phyloP scores from a whole-genome alignment of 2,888 invertebrate species.

The Myopa testacea region DNA sequence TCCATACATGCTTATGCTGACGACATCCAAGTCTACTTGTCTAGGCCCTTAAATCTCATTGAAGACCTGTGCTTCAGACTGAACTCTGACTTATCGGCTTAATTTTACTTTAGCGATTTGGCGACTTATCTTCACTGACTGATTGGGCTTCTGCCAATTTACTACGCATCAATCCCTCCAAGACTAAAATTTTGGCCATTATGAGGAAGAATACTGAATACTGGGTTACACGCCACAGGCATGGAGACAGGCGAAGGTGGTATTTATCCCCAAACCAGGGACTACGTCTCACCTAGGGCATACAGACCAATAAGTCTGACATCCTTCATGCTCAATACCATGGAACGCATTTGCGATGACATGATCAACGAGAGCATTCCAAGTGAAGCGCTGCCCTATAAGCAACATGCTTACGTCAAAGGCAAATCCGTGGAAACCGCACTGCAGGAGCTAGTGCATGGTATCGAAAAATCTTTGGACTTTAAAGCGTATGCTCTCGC shows the following conservation, averaged over 20 bases:
- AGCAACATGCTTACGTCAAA: conserved; percentile 6
- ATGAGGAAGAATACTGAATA: too few species aligned
- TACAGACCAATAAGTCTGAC: neutral
- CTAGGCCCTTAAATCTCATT: too few species aligned
- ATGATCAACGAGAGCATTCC: conserved; percentile 1
- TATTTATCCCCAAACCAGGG: neutral
- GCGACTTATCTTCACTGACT: too few species aligned
- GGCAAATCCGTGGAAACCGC: neutral
- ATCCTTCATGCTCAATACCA: neutral
- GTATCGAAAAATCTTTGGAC: neutral
- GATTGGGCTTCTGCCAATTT: too few species aligned
- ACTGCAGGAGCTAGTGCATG: too few species aligned
- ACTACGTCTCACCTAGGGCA: neutral
- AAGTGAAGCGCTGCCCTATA: neutral
- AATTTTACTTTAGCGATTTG: too few species aligned
- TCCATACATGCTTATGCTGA: too few species aligned
- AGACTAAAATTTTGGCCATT: too few species aligned
- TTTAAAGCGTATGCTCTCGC: neutral
- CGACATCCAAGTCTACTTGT: too few species aligned
- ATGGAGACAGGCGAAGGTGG: neutral
- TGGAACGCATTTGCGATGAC: conserved; percentile 6
- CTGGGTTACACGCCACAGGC: neutral
- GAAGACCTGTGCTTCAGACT: too few species aligned
- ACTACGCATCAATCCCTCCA: too few species aligned
- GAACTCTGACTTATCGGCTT: too few species aligned